Conservation (phyloP, 1,140 invertebrate species). For the Aphaenogaster ashmeadi region DNA sequence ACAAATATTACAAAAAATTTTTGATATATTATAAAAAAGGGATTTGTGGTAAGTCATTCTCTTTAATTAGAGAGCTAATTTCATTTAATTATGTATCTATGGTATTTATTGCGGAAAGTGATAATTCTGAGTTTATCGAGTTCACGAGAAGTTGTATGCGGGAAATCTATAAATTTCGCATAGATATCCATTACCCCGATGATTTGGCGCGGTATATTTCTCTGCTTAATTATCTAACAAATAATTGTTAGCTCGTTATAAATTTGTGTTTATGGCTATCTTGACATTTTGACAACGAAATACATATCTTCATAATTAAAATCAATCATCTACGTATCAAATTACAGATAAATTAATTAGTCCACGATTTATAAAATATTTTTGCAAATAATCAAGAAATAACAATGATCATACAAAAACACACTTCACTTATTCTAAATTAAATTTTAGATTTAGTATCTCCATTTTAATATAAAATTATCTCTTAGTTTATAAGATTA, state of each 20-base stretch:
- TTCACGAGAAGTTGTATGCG: background rate
- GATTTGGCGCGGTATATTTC: background rate
- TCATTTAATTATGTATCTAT: constrained; percentile 7
- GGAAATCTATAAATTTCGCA: constrained; percentile 34
- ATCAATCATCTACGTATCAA: background rate
- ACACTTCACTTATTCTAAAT: background rate
- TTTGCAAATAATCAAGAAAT: constrained; percentile 1
- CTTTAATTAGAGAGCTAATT: background rate
- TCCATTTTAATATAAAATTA: background rate
- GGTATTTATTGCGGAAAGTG: constrained; percentile 1
- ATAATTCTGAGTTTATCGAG: constrained; percentile 33
- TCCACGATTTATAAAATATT: background rate
- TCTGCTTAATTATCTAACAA: constrained; percentile 28
- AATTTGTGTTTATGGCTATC: background rate
- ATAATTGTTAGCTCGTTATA: constrained; percentile 11
- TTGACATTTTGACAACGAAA: background rate
- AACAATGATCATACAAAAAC: background rate
- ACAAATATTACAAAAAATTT: background rate
- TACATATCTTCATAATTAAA: background rate
- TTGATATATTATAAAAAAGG: background rate
- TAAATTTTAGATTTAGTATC: background rate
- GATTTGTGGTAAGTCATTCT: background rate
- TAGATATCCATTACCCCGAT: constrained; percentile 22
- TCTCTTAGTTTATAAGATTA: constrained; percentile 1
- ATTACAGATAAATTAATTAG: background rate